phyloP scores from a whole-genome alignment of 2,797 vertebrate genomes.

The Fundulus diaphanus region DNA sequence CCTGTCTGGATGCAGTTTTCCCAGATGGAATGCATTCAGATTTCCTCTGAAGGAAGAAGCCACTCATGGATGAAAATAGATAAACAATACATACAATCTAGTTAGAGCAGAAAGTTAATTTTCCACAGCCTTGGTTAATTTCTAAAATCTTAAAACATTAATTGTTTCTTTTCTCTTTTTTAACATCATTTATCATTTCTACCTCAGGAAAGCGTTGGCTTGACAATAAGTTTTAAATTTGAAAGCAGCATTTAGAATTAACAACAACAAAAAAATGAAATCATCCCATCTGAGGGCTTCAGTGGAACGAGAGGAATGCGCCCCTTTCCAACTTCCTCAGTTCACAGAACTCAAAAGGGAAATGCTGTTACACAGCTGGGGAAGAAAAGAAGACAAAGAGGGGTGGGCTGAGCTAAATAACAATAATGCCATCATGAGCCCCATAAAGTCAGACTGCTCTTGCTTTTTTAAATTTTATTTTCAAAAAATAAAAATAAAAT shows the following conservation, averaged over 20 bases:
- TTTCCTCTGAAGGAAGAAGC: constrained; percentile 20
- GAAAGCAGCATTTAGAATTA: neutral
- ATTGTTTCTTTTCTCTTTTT: constrained; percentile 12
- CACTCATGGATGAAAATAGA: constrained; percentile 17
- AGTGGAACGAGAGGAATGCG: constrained; percentile 70
- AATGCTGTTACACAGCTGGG: constrained; percentile 62
- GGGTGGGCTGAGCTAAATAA: constrained; percentile 47
- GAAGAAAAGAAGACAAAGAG: constrained; percentile 35
- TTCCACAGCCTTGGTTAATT: constrained; percentile 14
- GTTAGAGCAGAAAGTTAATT: constrained; percentile 11
- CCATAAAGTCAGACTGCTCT: constrained; percentile 47
- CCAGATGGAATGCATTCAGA: constrained; percentile 31
- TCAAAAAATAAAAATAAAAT: neutral
- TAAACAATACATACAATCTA: constrained; percentile 6
- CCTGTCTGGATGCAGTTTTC: constrained; percentile 34
- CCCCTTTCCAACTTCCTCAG: constrained; percentile 56
- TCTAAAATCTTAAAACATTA: neutral
- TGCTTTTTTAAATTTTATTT: neutral
- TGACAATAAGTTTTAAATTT: neutral
- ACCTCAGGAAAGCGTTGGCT: neutral
- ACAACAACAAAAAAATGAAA: constrained; percentile 22
- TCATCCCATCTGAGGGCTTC: constrained; percentile 52
- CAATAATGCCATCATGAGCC: constrained; percentile 55
- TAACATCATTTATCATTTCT: neutral
- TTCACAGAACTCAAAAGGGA: constrained; percentile 59